Evolutionary conservation across 2,888 invertebrate species (phyloP).

Genomic region (Nomada ruficornis): DNA sequence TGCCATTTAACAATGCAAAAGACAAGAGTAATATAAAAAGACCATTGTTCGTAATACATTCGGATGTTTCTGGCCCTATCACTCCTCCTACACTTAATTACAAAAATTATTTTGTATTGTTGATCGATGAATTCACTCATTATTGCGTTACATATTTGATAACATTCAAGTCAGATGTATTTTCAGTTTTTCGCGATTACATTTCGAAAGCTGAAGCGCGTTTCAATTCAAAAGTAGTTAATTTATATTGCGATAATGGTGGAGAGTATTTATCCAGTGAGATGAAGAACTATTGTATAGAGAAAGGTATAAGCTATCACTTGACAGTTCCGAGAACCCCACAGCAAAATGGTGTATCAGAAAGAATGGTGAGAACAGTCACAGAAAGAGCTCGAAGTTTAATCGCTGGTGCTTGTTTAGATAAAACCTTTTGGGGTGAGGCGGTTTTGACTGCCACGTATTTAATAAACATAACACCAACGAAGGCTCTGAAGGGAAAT

Average conservation of each 20-base stretch:
- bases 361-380: slow-evolving; percentile 76
- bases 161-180: slow-evolving; percentile 45
- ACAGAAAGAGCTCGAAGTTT: no score
- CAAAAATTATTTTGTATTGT: slow-evolving; percentile 54
- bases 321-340: slow-evolving; percentile 80
- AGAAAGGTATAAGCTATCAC: no score
- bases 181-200: slow-evolving; percentile 11
- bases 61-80: slow-evolving; percentile 54
- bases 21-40: slow-evolving; percentile 36
- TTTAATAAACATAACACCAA: neutral
- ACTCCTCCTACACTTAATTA: slow-evolving; percentile 50
- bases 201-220: neutral
- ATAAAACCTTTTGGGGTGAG: neutral
- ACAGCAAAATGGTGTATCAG: slow-evolving; percentile 80
- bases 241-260: neutral
- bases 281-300: neutral
- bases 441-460: slow-evolving; percentile 7
- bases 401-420: no score
- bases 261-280: neutral
- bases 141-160: slow-evolving; percentile 34
- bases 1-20: slow-evolving; percentile 16
- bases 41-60: slow-evolving; percentile 50
- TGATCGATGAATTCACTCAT: slow-evolving; percentile 38
- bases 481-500: neutral
- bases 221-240: neutral